Evolutionary conservation across 2,888 invertebrate genomes (phyloP).

Genomic region (Nymphalis c-album): DNA sequence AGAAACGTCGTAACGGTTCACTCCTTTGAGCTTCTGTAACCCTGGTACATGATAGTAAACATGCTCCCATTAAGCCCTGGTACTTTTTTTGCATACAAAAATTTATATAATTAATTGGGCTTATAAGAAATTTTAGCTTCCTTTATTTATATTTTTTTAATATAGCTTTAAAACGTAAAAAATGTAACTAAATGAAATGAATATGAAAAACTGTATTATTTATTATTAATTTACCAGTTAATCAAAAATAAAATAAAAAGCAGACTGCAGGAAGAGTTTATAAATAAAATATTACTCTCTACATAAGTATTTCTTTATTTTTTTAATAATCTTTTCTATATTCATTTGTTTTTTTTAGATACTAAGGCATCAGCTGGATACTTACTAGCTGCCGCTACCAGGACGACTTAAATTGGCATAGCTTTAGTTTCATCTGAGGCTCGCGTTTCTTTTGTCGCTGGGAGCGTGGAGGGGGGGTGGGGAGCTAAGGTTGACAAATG

Average conservation of each 20-base stretch:
- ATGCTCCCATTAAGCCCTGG: background rate
- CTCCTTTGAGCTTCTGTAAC: background rate
- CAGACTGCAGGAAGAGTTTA: too few species aligned
- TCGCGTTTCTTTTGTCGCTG: constrained; percentile 69
- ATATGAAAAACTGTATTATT: too few species aligned
- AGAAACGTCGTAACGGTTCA: background rate
- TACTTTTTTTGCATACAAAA: background rate
- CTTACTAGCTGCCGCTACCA: constrained; percentile 39
- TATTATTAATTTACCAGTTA: too few species aligned
- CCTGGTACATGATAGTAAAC: background rate
- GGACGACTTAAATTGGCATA: constrained; percentile 63
- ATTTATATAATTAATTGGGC: too few species aligned
- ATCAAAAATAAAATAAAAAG: too few species aligned
- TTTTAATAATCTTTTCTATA: too few species aligned
- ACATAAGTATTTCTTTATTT: too few species aligned
- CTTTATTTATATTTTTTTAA: too few species aligned
- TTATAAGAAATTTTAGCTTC: too few species aligned
- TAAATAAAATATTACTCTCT: too few species aligned
- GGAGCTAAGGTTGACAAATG: constrained; percentile 80
- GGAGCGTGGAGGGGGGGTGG: constrained; percentile 45
- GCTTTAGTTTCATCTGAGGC: constrained; percentile 69
- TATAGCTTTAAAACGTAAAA: too few species aligned
- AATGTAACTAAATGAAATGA: too few species aligned
- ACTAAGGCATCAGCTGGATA: constrained; percentile 32
- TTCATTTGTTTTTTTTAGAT: constrained; percentile 10